Base-by-base conservation (phyloP, 2,797 vertebrate genomes). In the Sarcoramphus papa region DNA sequence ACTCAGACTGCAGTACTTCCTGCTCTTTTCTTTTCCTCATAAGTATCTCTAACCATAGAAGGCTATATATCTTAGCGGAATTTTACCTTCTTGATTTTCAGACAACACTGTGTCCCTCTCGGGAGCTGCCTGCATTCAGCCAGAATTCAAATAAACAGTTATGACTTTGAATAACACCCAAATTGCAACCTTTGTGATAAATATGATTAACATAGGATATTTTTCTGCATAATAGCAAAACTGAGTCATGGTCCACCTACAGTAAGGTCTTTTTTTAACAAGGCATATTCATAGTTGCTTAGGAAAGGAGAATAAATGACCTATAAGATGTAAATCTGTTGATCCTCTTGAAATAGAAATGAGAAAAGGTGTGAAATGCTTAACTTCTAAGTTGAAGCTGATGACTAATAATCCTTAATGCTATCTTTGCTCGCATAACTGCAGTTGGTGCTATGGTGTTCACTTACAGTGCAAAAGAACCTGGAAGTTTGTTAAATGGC, bases 61-160 rank as follows among this genome's bases (percentile, higher is more conserved):
- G 47, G 20, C 35, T 72, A 0, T 77, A 40, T 90, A 22, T 78
- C 30, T 59, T 40, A 40, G 43, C 6, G 14, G 68, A 45, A 67
- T 67, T 86, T 79, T 94, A 76, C 51, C 31, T 3, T 57, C 47
- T 24, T 53, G 7, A 14, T 41, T 84, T 83, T 88, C 64, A 77
- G 41, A 28, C 33, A 75, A 11, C 0, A 6, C 25, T 37, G 0
- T 22, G 14, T 37, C 23, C 35, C 24, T 50, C 40, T 86, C 0
- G 5, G 62, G 48, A 89, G 20, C 54, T 75, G 47, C 45, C 35
- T 2, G 2, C 7, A 15, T 84, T 84, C 54, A 90, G 15, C 11
- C 67, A 80, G 48, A 79, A 60, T 23, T 90, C 31, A 80, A 21
- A 70, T 56, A 63, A 56, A 59, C 68, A 67, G 3, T 60, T 57